These are phyloP conservation scores for Diarsia brunnea DNA, from an alignment of 2,888 invertebrate species.

Conservation along the genomic window DNA sequence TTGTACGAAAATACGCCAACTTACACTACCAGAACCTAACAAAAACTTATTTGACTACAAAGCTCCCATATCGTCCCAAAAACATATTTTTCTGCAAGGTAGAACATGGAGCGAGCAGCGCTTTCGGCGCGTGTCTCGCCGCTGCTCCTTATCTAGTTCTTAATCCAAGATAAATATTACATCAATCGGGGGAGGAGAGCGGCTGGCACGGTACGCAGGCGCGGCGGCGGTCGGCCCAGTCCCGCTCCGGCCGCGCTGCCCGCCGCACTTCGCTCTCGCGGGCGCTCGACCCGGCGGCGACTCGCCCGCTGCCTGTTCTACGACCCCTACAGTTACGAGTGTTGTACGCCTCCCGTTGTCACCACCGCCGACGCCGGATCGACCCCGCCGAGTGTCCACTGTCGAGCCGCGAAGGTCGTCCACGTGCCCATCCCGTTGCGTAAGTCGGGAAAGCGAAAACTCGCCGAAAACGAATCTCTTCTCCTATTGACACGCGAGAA, in stretches of 20 bases:
- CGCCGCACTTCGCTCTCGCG: slow-evolving; percentile 84
- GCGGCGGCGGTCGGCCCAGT: slow-evolving; percentile 83
- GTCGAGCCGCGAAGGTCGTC: slow-evolving; percentile 65
- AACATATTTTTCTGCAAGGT: slow-evolving; percentile 46
- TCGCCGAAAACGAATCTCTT: slow-evolving; percentile 78
- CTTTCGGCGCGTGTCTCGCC: slow-evolving; percentile 73
- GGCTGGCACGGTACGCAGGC: slow-evolving; percentile 75
- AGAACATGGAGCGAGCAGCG: slow-evolving; percentile 56
- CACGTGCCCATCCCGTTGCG: slow-evolving; percentile 86
- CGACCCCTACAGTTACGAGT: slow-evolving; percentile 72
- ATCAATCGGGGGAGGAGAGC: slow-evolving; percentile 87
- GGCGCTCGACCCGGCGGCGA: slow-evolving; percentile 85
- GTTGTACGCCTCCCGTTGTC: slow-evolving; percentile 61
- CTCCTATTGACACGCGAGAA: slow-evolving; percentile 86
- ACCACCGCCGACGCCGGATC: slow-evolving; percentile 58
- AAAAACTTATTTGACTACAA: slow-evolving; percentile 26
- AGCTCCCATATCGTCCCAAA: slow-evolving; percentile 22
- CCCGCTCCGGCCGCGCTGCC: slow-evolving; percentile 88
- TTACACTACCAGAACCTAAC: slow-evolving; percentile 34
- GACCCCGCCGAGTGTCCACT: slow-evolving; percentile 64
- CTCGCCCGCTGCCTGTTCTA: slow-evolving; percentile 80
- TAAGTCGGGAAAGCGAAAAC: slow-evolving; percentile 82
- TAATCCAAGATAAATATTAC: slow-evolving; percentile 91
- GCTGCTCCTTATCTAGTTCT: slow-evolving; percentile 86
- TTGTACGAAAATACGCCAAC: slow-evolving; percentile 62